Base-by-base conservation (phyloP, 2,888 invertebrate species). In the Agonopterix heracliana region DNA sequence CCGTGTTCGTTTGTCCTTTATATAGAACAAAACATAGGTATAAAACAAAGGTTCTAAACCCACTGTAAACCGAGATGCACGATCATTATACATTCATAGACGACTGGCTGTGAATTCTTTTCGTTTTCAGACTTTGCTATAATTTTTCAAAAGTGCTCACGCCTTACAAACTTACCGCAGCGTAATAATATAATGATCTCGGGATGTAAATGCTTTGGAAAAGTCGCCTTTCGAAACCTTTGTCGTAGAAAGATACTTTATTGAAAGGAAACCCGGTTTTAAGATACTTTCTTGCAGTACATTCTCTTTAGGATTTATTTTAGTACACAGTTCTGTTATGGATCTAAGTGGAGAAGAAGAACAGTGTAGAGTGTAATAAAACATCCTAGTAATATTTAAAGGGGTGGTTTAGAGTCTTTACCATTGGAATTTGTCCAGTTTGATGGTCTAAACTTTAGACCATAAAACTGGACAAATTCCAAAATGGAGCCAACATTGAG, bases 61-160 rank as follows among this genome's bases (percentile, higher is more conserved):
- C 26, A 26, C 26, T 38, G 12, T 11, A 41, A 41, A 41, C 12
- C 41, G 41, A 26, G 26, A 26, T 26, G 26, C 26, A 26, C 61
- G 68, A 81, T 84, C 86, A 83, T 86, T 86, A 86, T 84, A 85
- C 72, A 79, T 83, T 86, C 78, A 85, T 81, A 81, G 78, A 63
- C 74, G 83, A 77, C 62, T 80, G 82, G 56, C 66, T 75, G 64
- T 69, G 74, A 78, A 80, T 76, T 77, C 71, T 66, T 74, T 63
- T 63, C 71, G 66, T 63, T 52, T 50, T 66, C 66, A 71, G 73
- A 71, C 74, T 68, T 72, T 70, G 64, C 9, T 68, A 64, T 65
- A 65, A 67, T 71, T 74, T 75, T 69, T 70, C 74, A 78, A 81
- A 73, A 82, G 81, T 71, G 67, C 62, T 68, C 64, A 60, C 68